A percentile compares a stretch with the other conserved stretches of the same genome.
phyloP scores from a whole-genome alignment of 2,888 invertebrate species.

The Archips xylosteana region DNA sequence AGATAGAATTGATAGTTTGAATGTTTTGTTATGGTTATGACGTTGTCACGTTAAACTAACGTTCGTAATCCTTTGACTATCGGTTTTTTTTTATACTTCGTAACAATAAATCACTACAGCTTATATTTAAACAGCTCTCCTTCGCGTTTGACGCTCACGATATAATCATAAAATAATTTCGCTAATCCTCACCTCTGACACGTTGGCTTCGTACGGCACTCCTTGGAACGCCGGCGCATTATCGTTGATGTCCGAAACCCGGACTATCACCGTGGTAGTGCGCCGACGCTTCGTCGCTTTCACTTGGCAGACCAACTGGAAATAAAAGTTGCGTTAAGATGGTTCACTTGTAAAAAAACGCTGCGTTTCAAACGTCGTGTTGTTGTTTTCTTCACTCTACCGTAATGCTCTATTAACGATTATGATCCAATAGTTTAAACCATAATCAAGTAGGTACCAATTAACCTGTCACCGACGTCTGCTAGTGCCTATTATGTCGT shows the following conservation, averaged over 20 bases:
- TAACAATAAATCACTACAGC: background rate
- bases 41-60: no score
- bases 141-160: background rate
- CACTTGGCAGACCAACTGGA: slow-evolving; percentile 93
- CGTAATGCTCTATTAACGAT: no score
- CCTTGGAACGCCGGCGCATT: slow-evolving; percentile 94
- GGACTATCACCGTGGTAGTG: slow-evolving; percentile 94
- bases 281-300: slow-evolving; percentile 92
- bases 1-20: no score
- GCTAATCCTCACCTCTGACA: slow-evolving; percentile 89
- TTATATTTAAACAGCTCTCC: background rate
- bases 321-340: slow-evolving; percentile 49
- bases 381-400: background rate
- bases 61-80: no score
- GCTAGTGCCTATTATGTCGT: no score
- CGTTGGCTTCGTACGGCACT: slow-evolving; percentile 92
- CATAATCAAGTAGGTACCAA: no score
- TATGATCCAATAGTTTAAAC: no score
- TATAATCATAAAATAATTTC: background rate
- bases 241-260: slow-evolving; percentile 96
- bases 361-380: background rate
- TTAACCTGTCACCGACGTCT: no score
- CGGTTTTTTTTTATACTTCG: no score
- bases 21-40: no score
- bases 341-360: slow-evolving; percentile 16